Conservation (phyloP, 1,140 invertebrate genomes). For the Cyclina sinensis region DNA sequence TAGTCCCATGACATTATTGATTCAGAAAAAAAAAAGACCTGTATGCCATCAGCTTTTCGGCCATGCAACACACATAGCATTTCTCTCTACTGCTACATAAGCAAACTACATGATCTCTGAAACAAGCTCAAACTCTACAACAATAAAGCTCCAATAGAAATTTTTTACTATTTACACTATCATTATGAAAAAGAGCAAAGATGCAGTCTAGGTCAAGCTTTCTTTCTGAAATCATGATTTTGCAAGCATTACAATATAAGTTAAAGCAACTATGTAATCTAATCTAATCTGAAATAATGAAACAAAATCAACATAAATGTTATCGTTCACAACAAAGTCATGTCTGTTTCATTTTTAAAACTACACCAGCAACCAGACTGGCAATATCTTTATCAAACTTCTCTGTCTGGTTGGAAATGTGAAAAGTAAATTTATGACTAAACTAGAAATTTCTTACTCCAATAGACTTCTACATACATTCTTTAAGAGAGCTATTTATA, state of each 20-base stretch:
- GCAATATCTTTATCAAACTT: no score
- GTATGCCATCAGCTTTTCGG: constrained; percentile 1
- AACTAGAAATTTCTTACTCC: no score
- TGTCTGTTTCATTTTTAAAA: background rate
- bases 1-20: background rate
- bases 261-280: background rate
- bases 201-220: background rate
- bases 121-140: no score
- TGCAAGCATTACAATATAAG: background rate
- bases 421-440: no score
- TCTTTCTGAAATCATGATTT: background rate
- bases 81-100: background rate
- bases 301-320: background rate
- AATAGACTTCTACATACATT: no score
- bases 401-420: no score
- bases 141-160: no score
- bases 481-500: no score
- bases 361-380: no score
- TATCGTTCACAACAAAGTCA: background rate
- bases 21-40: background rate
- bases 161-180: no score
- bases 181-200: background rate
- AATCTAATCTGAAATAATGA: background rate
- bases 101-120: background rate
- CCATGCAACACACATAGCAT: background rate